Base-by-base conservation (phyloP, 2,113 vertebrate species). In the Edolisoma coerulescens region DNA sequence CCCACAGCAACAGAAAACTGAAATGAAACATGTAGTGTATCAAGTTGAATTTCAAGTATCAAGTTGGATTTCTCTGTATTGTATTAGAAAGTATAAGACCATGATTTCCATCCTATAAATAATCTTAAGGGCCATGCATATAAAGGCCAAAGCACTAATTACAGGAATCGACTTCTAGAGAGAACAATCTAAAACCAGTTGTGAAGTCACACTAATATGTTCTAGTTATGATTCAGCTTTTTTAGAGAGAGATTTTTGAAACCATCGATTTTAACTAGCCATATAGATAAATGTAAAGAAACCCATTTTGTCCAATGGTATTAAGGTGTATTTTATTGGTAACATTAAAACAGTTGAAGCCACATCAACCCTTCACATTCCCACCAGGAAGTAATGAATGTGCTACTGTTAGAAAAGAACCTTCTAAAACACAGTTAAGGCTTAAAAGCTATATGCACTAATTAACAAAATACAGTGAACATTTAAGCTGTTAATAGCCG, bases 381-480 rank as follows among this genome's bases (percentile, higher is more conserved):
- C n/a, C 67, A 84, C 69, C 65, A 96, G 87, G 65, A 91, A 91
- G 84, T 96, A 96, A 89, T 91, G 79, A 92, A 87, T 91, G 3
- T 45, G 47, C 70, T 65, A 35, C 37, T 95, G 47, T 92, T 93
- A 67, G 75, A 93, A 96, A 89, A 93, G 67, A 96, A 83, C 65
- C 65, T 96, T 92, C 87, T 97, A 77, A 93, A 95, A 90, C 89
- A 94, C 89, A 76, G 90, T 89, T 97, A 97, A 97, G 87, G 73
- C 88, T 96, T 97, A 96, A 96, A 98, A 97, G 92, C 97, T 93
- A 81, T 97, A 69, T 95, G 89, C 90, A 83, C 92, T 97, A 98
- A 98, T 98, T 98, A 97, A 98, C 93, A 96, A 98, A 98, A 96
- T 97, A 94, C 84, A 97, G 97, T 94, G 97, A 97, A 96, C 91